Conservation (phyloP, 2,113 vertebrate species). For the Turnix velox region DNA sequence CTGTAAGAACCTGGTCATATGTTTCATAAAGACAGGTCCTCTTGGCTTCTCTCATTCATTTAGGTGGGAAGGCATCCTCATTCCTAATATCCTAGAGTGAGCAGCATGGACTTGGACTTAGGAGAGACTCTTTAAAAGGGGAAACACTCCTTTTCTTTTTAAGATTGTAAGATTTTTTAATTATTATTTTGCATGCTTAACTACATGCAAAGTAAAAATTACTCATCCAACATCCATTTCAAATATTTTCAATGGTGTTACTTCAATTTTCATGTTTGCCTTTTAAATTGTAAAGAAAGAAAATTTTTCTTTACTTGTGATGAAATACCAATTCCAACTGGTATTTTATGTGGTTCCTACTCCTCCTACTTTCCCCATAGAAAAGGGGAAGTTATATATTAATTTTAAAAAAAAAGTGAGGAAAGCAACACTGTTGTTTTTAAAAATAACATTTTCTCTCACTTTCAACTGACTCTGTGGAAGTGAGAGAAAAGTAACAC, state of each 20-base stretch:
- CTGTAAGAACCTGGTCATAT: fast-evolving
- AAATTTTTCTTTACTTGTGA: background rate
- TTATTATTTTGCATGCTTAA: too few relatives aligned
- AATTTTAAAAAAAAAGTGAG: background rate
- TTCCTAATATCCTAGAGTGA: background rate
- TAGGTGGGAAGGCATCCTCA: background rate
- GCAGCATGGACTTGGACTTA: background rate
- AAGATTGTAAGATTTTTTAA: background rate
- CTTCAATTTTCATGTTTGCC: background rate
- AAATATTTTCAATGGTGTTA: background rate
- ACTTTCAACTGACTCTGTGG: background rate
- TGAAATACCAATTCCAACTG: background rate
- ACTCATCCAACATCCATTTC: background rate
- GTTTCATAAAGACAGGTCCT: background rate
- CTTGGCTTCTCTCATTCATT: background rate
- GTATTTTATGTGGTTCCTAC: background rate
- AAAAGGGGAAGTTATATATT: background rate
- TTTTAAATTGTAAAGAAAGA: background rate
- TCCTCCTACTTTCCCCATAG: background rate
- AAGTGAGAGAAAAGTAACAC: slow-evolving; percentile 19
- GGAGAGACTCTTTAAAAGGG: background rate
- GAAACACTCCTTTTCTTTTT: background rate
- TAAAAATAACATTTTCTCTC: slow-evolving; percentile 47
- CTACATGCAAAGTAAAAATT: background rate
- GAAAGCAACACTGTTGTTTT: slow-evolving; percentile 11